Base-by-base conservation (phyloP, 2,797 vertebrate species). In the Pygocentrus nattereri region DNA sequence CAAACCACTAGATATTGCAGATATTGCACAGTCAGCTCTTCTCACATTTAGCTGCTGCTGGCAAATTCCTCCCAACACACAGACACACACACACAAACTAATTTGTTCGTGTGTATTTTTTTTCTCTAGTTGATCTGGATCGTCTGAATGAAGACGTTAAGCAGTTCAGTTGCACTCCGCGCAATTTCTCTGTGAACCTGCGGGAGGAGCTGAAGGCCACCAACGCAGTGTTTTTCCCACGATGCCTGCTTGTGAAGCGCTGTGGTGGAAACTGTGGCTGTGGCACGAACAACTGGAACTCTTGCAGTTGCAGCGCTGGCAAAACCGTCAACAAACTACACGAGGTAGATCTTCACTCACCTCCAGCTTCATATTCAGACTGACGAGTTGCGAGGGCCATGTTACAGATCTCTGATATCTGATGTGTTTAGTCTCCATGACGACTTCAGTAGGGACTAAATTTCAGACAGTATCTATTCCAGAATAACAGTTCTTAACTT, bases 221-320 rank as follows among this genome's bases (percentile, higher is more conserved):
- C 88, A 97, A 91, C 0, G 96, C 94, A 0, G 96, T 99, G 74
- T 99, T 98, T 94, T 99, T 99, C 87, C 98, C 98, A 0, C 96
- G 97, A 3, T 99, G 98, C 88, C 95, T 99, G 62, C 95, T 99
- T 10, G 97, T 99, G 85, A 94, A 97, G 85, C 97, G 97, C 85
- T 99, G 98, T 0, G 98, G 98, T 0, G 97, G 98, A 2, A 98
- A 98, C 88, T 99, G 98, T 23, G 98, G 95, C 86, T 99, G 98
- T 0, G 97, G 97, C 2, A 96, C 95, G 0, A 80, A 89, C 0
- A 91, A 91, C 90, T 97, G 96, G 97, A 97, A 96, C 82, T 95
- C 95, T 82, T 99, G 98, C 92, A 92, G 72, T 0, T 99, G 98
- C 30, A 90, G 87, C 65, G 92, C 96, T 8, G 95, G 95, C 31